A percentile compares a stretch with the other conserved stretches of the same genome.
Evolutionary conservation across 2,888 invertebrate genomes (phyloP).

Genomic region (Steinernema carpocapsae): DNA sequence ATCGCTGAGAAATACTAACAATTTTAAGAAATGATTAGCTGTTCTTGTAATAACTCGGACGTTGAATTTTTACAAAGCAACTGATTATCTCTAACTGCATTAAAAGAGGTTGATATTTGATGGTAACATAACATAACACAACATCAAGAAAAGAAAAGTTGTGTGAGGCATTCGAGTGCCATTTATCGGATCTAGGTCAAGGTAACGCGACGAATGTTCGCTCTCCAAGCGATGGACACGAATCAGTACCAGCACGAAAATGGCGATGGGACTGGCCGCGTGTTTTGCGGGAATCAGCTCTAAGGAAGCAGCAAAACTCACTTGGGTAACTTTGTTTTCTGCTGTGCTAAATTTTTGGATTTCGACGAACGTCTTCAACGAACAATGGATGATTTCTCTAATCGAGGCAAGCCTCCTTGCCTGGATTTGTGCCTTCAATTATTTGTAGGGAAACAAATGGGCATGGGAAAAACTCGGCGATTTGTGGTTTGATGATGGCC

Average conservation of each 20-base stretch:
- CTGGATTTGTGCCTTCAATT: neutral
- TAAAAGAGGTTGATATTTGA: too few species aligned
- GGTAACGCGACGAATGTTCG: neutral
- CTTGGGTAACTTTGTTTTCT: neutral
- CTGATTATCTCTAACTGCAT: too few species aligned
- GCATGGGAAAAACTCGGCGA: neutral
- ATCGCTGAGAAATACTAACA: too few species aligned
- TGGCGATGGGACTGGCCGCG: neutral
- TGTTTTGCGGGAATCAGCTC: neutral
- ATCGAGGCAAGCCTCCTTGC: neutral
- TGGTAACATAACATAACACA: too few species aligned
- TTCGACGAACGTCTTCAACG: neutral
- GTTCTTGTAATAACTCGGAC: too few species aligned
- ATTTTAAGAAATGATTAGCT: conserved; percentile 94
- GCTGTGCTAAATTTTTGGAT: neutral
- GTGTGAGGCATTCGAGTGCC: too few species aligned
- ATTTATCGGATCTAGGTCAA: conserved; percentile 3
- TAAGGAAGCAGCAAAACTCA: neutral
- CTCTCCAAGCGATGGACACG: neutral
- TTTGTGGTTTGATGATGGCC: neutral
- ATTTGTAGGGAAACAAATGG: neutral
- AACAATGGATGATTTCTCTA: neutral
- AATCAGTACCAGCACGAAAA: neutral
- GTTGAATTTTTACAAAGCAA: too few species aligned
- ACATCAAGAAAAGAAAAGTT: too few species aligned